phyloP scores from a whole-genome alignment of 2,113 vertebrate species.

The Phyllostomus discolor region DNA sequence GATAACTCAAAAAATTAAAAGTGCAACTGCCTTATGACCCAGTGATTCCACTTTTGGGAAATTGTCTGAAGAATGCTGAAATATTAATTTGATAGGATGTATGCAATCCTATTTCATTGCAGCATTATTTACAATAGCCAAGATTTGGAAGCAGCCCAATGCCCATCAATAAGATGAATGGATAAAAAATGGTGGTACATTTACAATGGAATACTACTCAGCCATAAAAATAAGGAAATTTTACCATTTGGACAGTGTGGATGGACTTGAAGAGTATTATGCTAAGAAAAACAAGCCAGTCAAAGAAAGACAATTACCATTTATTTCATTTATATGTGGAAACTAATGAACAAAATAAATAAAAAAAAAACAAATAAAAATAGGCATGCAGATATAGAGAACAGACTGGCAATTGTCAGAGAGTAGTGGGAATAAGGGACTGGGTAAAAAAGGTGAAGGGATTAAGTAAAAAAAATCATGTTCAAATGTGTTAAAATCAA shows the following conservation, averaged over 20 bases:
- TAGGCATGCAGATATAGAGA: neutral
- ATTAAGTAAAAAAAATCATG: conserved; percentile 52
- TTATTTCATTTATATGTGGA: neutral
- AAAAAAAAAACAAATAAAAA: neutral
- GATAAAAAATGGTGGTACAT: neutral
- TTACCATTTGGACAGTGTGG: neutral
- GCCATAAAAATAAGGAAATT: neutral
- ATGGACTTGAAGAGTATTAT: neutral
- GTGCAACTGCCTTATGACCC: neutral
- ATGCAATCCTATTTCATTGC: neutral
- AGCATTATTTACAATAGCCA: neutral
- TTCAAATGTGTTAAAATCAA: conserved; percentile 99
- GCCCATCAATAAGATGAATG: neutral
- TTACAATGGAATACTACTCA: neutral
- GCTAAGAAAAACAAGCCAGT: neutral
- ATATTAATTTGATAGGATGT: neutral
- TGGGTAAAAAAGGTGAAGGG: neutral
- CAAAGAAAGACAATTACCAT: neutral
- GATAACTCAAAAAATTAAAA: neutral
- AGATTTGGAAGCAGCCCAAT: neutral
- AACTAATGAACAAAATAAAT: neutral
- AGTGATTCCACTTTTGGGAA: neutral
- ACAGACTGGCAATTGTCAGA: neutral
- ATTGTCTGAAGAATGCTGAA: neutral
- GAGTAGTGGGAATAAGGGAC: neutral